Conservation (phyloP, 2,113 vertebrate genomes). For the Alectura lathami region DNA sequence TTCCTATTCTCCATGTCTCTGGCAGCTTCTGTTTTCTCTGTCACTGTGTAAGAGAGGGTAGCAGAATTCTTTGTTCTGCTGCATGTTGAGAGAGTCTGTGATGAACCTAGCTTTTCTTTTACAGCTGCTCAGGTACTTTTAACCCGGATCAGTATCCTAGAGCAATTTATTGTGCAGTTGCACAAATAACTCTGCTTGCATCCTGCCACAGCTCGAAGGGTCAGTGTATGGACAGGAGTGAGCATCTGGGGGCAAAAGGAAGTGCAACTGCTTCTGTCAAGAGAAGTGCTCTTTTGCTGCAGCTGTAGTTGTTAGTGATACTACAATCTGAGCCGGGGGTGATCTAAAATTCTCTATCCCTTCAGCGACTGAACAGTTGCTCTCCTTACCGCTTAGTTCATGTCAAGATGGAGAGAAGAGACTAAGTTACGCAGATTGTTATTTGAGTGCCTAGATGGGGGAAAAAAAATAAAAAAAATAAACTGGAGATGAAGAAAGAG, state of each 20-base stretch:
- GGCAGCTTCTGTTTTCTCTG: neutral
- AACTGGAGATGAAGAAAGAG: neutral
- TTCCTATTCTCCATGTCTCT: neutral
- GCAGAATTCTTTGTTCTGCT: neutral
- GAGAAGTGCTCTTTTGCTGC: neutral
- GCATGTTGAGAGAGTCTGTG: neutral
- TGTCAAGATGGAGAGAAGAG: neutral
- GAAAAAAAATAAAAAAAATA: too few species aligned
- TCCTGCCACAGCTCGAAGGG: neutral
- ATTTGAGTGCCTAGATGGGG: neutral
- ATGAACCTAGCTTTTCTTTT: neutral
- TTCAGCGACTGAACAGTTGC: neutral
- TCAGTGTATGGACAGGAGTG: neutral
- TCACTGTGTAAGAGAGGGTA: neutral
- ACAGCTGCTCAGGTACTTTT: neutral
- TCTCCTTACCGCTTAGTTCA: neutral
- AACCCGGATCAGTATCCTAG: neutral
- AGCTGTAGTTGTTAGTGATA: neutral
- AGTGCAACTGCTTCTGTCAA: neutral
- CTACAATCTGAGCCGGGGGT: fast-evolving
- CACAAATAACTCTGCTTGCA: neutral
- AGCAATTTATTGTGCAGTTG: neutral
- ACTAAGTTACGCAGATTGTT: neutral
- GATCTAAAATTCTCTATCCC: neutral
- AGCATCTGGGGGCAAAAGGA: neutral